Evolutionary conservation across 2,113 vertebrate species (phyloP), one percentile per base, ranked within the genome.

Genomic region (Morone saxatilis): DNA sequence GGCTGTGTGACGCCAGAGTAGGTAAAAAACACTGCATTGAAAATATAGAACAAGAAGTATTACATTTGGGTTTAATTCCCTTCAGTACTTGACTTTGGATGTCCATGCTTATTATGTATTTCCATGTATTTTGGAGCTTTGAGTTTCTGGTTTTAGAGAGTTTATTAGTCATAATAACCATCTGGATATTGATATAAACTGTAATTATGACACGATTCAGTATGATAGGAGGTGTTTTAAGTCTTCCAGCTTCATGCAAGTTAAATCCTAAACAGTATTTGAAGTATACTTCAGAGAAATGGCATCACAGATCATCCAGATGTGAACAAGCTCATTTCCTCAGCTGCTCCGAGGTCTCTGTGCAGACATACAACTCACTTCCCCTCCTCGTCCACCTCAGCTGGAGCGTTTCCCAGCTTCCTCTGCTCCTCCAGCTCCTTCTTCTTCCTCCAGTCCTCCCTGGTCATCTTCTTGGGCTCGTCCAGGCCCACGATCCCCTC

Each of bases 391-490:
- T 99, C 98, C 66, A 99, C 98, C 89, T 99, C 98, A 81, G 98
- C 98, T 16, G 98, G 98, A 8, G 98, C 98, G 86, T 99, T 99
- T 83, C 98, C 98, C 47, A 99, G 87, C 76, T 99, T 99, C 56
- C 97, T 95, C 88, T 99, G 98, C 72, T 99, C 98, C 93, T 99
- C 98, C 50, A 99, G 85, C 63, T 99, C 98, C 71, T 99, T 99
- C 91, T 99, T 99, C 91, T 99, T 99, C 83, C 98, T 97, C 98
- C 98, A 99, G 76, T 99, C 98, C 86, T 99, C 98, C 76, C 98
- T 93, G 0, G 97, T 99, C 97, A 99, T 99, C 87, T 99, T 99
- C 87, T 99, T 99, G 45, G 98, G 98, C 25, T 99, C 98, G 85
- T 99, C 98, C 81, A 99, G 93, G 74, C 95, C 97, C 81, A 98